Evolutionary conservation across 2,797 vertebrate species (phyloP), one percentile per base, ranked within the genome.

Genomic region (Sebastes ruberrimus): DNA sequence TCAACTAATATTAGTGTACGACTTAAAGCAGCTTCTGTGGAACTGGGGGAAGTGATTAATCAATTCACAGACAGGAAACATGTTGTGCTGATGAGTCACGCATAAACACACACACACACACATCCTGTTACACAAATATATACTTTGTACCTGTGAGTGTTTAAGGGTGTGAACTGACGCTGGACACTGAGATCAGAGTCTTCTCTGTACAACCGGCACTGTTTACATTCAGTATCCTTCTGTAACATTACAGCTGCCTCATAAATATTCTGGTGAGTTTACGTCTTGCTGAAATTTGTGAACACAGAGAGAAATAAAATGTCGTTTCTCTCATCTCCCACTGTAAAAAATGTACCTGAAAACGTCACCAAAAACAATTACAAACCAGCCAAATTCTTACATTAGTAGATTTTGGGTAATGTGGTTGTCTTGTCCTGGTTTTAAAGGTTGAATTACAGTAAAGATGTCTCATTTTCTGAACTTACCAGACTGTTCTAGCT

Each of bases 61-160:
- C 86, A 62, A 75, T 76, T 67, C 53, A 18, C 64, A 80, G 83
- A 87, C 84, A 88, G 83, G 86, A 93, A 95, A 88, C 90, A 88
- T 85, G 91, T 86, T 92, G 89, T 77, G 71, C 20, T 1, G 52
- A 38, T 93, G 92, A 95, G 64, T 93, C 94, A 93, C 55, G 9
- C 33, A 13, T 56, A 77, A 56, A 85, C 68, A 86, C 84, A 80
- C 62, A 61, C 64, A 71, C 55, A 71, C 65, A 68, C 64, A 60
- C 10, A 65, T 28, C 81, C 49, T 52, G 49, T 52, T 52, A 74
- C 46, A 73, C 69, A 63, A 13, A 66, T 2, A 71, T 5, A 83
- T 74, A 64, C 56, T 70, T 64, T 90, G 91, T 92, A 93, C 90
- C 89, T 89, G 87, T 80, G 71, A 86, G 79, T 14, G 52, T 66